phyloP scores from a whole-genome alignment of 2,797 vertebrate genomes.

The Siniperca undulata region DNA sequence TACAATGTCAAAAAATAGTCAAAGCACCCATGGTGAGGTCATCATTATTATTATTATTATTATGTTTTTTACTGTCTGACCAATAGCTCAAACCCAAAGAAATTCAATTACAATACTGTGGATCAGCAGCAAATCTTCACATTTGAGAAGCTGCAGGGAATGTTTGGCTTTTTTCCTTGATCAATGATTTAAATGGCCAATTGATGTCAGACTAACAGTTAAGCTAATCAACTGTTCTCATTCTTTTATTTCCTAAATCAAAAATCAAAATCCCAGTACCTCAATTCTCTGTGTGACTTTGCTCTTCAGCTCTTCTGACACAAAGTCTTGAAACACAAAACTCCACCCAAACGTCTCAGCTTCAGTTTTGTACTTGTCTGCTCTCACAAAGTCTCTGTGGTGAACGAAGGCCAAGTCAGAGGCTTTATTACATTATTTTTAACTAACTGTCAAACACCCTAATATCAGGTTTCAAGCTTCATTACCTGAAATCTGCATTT shows the following conservation, averaged over 20 bases:
- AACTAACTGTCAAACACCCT: background rate
- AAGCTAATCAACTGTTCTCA: background rate
- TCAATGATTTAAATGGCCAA: background rate
- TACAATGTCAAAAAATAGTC: background rate
- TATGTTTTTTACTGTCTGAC: background rate
- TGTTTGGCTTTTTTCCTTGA: background rate
- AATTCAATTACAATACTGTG: background rate
- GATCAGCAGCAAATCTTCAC: background rate
- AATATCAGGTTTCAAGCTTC: accelerated
- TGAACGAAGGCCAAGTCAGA: background rate
- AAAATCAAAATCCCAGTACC: constrained; percentile 77
- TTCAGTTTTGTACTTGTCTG: constrained; percentile 93
- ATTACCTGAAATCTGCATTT: constrained; percentile 92
- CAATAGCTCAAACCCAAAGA: background rate
- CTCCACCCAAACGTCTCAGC: constrained; percentile 96
- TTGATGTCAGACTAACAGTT: background rate
- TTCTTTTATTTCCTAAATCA: background rate
- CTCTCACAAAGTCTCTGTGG: constrained; percentile 92
- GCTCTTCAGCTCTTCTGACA: constrained; percentile 90
- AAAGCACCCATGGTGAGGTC: background rate
- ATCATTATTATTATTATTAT: background rate
- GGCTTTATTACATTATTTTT: accelerated
- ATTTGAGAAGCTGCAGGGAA: background rate
- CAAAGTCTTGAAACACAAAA: constrained; percentile 98
- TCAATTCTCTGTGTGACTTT: constrained; percentile 92